phyloP scores from a whole-genome alignment of 2,888 invertebrate species.

The Melieria picta region DNA sequence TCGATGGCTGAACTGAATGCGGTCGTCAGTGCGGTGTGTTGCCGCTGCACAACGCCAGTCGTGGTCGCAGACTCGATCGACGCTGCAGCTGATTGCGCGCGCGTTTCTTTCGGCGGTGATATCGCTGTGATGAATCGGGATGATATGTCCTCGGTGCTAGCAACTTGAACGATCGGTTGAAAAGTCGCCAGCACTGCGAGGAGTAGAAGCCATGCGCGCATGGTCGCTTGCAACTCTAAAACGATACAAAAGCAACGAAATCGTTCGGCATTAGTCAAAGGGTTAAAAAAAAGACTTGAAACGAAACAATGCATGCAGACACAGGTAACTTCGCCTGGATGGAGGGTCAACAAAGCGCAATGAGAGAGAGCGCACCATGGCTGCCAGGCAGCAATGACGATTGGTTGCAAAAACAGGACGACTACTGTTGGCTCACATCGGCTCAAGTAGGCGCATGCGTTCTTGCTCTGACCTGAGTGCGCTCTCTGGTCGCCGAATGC shows the following conservation, averaged over 20 bases:
- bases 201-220: slow-evolving; percentile 68
- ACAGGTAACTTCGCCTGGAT: too few relatives aligned
- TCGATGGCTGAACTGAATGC: slow-evolving; percentile 50
- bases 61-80: background rate
- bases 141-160: slow-evolving; percentile 67
- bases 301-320: too few relatives aligned
- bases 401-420: too few relatives aligned
- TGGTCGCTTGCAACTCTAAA: slow-evolving; percentile 68
- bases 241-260: slow-evolving; percentile 60
- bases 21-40: slow-evolving; percentile 46
- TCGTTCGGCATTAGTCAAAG: slow-evolving; percentile 22
- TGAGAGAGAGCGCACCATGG: too few relatives aligned
- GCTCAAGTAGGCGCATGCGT: too few relatives aligned
- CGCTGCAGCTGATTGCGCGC: slow-evolving; percentile 47
- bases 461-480: too few relatives aligned
- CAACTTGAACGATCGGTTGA: slow-evolving; percentile 66
- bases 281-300: slow-evolving; percentile 5
- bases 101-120: slow-evolving; percentile 46
- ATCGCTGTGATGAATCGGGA: slow-evolving; percentile 59
- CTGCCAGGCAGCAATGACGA: too few relatives aligned
- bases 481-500: too few relatives aligned
- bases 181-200: slow-evolving; percentile 68
- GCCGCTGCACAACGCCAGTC: background rate
- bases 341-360: too few relatives aligned
- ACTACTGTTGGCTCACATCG: too few relatives aligned